Percentiles rank a stretch among this genome's conserved stretches.
These are phyloP conservation scores for Verasper variegatus DNA, from an alignment of 2,113 vertebrate species.

Conservation along the genomic window DNA sequence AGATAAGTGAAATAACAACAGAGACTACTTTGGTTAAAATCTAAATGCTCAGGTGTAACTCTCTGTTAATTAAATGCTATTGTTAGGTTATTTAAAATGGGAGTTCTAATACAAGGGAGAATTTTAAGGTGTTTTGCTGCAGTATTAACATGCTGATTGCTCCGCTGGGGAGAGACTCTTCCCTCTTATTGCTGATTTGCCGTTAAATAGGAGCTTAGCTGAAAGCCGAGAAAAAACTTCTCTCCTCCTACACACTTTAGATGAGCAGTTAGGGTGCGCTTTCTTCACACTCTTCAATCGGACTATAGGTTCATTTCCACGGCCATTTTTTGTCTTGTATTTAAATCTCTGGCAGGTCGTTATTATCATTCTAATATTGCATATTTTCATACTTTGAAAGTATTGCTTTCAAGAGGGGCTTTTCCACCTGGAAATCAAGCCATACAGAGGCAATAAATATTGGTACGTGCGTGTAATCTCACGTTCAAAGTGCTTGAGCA, in stretches of 20 bases:
- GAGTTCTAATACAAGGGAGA: conserved; percentile 54
- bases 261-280: conserved; percentile 31
- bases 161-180: conserved; percentile 47
- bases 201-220: conserved; percentile 52
- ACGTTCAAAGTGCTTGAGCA: too few species aligned
- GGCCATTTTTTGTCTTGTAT: neutral
- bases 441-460: too few species aligned
- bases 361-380: too few species aligned
- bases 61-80: conserved; percentile 74
- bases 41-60: conserved; percentile 80
- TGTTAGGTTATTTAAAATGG: conserved; percentile 70
- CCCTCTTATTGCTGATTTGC: conserved; percentile 42
- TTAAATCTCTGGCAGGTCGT: neutral
- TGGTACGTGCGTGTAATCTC: too few species aligned
- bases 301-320: neutral
- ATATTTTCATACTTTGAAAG: too few species aligned
- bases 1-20: conserved; percentile 70
- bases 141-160: conserved; percentile 72
- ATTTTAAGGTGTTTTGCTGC: conserved; percentile 72
- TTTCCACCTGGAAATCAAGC: too few species aligned
- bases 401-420: too few species aligned
- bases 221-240: neutral
- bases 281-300: conserved; percentile 17
- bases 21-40: conserved; percentile 65
- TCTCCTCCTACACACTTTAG: conserved; percentile 27